These are phyloP conservation scores for Troides oblongomaculatus DNA, from an alignment of 2,888 invertebrate species.

Conservation along the genomic window DNA sequence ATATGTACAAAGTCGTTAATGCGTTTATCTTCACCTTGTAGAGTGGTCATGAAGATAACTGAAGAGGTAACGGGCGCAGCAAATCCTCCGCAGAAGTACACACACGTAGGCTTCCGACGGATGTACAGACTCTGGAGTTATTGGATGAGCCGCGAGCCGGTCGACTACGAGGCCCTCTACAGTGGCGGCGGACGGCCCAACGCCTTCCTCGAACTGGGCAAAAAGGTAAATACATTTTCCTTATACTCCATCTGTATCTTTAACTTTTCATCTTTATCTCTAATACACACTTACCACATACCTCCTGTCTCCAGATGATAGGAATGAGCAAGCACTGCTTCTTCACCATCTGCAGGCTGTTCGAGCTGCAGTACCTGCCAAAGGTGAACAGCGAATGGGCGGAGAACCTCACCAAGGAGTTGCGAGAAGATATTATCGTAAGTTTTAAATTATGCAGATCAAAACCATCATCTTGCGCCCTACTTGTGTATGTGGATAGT, in stretches of 20 bases:
- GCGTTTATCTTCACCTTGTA: slow-evolving; percentile 33
- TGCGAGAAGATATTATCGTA: slow-evolving; percentile 83
- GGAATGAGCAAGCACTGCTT: slow-evolving; percentile 83
- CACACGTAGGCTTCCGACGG: slow-evolving; percentile 73
- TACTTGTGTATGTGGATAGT: no score
- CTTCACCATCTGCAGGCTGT: slow-evolving; percentile 83
- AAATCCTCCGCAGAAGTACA: slow-evolving; percentile 51
- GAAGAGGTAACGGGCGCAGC: slow-evolving; percentile 42
- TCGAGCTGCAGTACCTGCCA: slow-evolving; percentile 82
- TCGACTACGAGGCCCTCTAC: slow-evolving; percentile 81
- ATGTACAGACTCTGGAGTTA: slow-evolving; percentile 86
- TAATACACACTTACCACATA: no score
- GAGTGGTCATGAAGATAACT: slow-evolving; percentile 55
- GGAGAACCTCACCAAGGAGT: slow-evolving; percentile 77
- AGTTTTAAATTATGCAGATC: slow-evolving; percentile 40
- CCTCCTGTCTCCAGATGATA: slow-evolving; percentile 51
- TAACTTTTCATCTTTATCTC: no score
- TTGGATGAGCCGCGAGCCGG: slow-evolving; percentile 87
- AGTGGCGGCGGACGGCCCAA: slow-evolving; percentile 78
- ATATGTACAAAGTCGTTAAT: no score
- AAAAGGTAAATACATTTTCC: slow-evolving; percentile 60
- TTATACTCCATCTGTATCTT: no score
- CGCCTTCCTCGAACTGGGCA: slow-evolving; percentile 77
- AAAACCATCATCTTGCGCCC: no score
- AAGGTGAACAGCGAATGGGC: slow-evolving; percentile 82